phyloP scores from a whole-genome alignment of 2,888 invertebrate species.

The Limnephilus lunatus region DNA sequence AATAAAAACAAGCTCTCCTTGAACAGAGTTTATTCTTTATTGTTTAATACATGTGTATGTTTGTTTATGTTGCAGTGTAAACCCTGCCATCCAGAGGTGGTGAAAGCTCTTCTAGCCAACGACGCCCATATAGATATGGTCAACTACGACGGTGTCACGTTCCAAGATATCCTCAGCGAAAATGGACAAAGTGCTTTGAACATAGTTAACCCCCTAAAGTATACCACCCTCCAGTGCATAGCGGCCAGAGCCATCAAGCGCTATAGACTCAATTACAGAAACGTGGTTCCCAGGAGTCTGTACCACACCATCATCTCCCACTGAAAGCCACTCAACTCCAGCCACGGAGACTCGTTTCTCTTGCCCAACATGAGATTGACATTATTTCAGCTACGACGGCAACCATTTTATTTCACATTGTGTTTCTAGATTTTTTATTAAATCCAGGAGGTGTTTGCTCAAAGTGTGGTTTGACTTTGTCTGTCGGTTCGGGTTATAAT shows the following conservation, averaged over 20 bases:
- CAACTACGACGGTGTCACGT: conserved; percentile 87
- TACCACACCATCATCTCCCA: conserved; percentile 75
- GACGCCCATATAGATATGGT: conserved; percentile 92
- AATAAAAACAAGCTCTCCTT: neutral
- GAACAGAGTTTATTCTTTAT: neutral
- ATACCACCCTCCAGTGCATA: conserved; percentile 89
- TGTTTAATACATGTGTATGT: neutral
- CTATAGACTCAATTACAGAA: conserved; percentile 81
- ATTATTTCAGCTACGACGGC: conserved; percentile 9
- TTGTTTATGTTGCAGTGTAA: conserved; percentile 70
- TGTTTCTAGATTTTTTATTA: conserved; percentile 13
- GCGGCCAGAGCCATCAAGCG: conserved; percentile 89
- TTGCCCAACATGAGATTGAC: conserved; percentile 16
- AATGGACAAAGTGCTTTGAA: conserved; percentile 79
- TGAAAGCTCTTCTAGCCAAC: conserved; percentile 84
- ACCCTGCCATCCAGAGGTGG: conserved; percentile 84
- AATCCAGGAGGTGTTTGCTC: conserved; percentile 34
- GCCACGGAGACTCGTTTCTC: neutral
- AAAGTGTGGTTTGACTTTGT: conserved; percentile 14
- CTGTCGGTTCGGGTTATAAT: neutral
- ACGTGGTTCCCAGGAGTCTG: conserved; percentile 77
- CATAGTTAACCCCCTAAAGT: conserved; percentile 86
- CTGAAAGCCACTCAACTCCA: conserved; percentile 68
- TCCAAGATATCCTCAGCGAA: conserved; percentile 81
- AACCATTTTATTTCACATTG: conserved; percentile 7